These are phyloP conservation scores for Antheraea assamensis DNA, from an alignment of 2,888 invertebrate species.

Conservation along the genomic window DNA sequence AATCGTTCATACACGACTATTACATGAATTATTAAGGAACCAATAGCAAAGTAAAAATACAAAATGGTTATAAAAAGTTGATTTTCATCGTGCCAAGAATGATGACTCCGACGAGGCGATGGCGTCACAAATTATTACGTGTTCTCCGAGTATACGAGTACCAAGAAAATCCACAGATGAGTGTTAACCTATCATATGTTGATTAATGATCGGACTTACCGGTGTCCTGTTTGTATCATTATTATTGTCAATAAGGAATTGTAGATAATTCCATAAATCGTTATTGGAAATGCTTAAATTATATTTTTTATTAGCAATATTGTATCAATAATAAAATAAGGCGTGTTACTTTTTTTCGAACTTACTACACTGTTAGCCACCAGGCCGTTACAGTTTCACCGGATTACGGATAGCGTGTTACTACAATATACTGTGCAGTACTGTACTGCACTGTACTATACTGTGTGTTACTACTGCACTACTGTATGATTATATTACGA, in stretches of 20 bases:
- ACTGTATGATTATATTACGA: too few relatives aligned
- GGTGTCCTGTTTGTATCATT: conserved; percentile 50
- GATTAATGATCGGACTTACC: conserved; percentile 50
- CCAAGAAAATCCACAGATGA: background rate
- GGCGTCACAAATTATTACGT: background rate
- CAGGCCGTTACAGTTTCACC: too few relatives aligned
- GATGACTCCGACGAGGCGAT: background rate
- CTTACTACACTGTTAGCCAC: too few relatives aligned
- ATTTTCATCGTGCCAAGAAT: background rate
- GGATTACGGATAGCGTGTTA: too few relatives aligned
- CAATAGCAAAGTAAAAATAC: background rate
- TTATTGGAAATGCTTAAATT: too few relatives aligned
- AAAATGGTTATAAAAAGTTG: background rate
- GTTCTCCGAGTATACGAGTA: background rate
- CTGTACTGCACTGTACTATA: too few relatives aligned
- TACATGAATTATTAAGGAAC: background rate
- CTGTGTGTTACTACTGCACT: too few relatives aligned
- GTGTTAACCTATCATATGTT: background rate
- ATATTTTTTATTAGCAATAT: too few relatives aligned
- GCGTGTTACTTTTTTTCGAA: too few relatives aligned
- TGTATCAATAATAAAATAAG: too few relatives aligned
- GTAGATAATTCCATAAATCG: background rate
- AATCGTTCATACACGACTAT: background rate
- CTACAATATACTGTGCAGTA: too few relatives aligned
- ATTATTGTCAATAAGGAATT: background rate